These are phyloP conservation scores for Rhingia rostrata DNA, from an alignment of 2,888 invertebrate species.

Conservation along the genomic window DNA sequence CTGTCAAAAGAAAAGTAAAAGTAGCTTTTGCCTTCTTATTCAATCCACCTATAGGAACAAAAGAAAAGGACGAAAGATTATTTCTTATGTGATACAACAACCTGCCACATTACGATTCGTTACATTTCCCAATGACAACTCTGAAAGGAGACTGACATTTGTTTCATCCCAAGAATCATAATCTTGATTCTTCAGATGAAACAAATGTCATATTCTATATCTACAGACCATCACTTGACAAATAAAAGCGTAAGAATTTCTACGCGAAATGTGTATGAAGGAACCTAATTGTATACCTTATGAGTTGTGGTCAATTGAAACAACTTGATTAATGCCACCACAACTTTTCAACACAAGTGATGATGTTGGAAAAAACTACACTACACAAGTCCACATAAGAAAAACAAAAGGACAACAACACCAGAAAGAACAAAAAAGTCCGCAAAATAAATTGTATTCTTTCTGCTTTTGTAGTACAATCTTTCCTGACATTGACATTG, in stretches of 20 bases:
- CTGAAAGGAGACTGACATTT: constrained; percentile 4
- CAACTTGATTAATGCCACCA: constrained; percentile 40
- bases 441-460: constrained; percentile 48
- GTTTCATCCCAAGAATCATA: constrained; percentile 2
- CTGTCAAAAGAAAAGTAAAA: constrained; percentile 11
- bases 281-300: no score
- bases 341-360: constrained; percentile 21
- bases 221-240: not conserved
- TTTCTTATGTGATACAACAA: not conserved
- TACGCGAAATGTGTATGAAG: no score
- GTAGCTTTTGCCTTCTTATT: not conserved
- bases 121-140: not conserved
- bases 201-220: constrained; percentile 2
- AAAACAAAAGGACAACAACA: constrained; percentile 12
- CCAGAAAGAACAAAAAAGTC: constrained; percentile 2
- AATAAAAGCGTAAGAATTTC: constrained; percentile 4
- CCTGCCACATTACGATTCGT: not conserved
- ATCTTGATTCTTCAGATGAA: no score
- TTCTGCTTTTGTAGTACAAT: constrained; percentile 48
- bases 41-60: not conserved
- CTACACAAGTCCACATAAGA: constrained; percentile 18
- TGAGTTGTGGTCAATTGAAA: constrained; percentile 7
- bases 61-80: constrained; percentile 14
- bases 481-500: constrained; percentile 68
- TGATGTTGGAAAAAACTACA: no score